These are phyloP conservation scores for Saturnia japonica DNA, from an alignment of 2,888 invertebrate genomes.

Conservation along the genomic window DNA sequence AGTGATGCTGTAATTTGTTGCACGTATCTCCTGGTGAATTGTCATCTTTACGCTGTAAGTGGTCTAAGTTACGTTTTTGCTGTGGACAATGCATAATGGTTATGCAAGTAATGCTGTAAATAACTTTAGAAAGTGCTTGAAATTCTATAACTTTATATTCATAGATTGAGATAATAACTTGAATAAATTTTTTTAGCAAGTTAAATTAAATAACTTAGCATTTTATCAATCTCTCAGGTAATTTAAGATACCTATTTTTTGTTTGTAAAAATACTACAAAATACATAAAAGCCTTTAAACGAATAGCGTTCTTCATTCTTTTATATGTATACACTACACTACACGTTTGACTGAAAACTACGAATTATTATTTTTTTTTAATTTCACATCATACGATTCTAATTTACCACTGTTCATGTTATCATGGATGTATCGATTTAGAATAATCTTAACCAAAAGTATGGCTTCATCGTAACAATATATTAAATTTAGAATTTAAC, in stretches of 20 bases:
- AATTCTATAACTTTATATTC: constrained; percentile 24
- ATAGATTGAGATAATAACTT: not conserved
- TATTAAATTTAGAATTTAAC: not conserved
- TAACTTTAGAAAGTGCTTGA: constrained; percentile 35
- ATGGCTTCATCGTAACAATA: not conserved
- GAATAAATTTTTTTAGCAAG: not conserved
- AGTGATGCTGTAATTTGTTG: constrained; percentile 61
- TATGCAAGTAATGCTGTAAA: constrained; percentile 45
- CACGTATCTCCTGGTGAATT: constrained; percentile 45
- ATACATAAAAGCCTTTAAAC: not conserved
- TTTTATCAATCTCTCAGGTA: not conserved
- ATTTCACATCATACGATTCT: not conserved
- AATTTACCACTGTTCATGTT: not conserved
- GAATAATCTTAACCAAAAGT: not conserved
- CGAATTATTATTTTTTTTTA: not conserved
- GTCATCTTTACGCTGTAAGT: constrained; percentile 56
- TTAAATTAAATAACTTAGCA: not conserved
- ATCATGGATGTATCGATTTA: not conserved
- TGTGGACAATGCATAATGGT: constrained; percentile 37
- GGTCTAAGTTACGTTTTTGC: constrained; percentile 33
- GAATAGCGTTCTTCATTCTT: not conserved
- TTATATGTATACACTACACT: not conserved
- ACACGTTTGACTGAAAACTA: not conserved
- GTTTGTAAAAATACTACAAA: not conserved
- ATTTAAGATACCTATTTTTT: not conserved